Base-by-base conservation (phyloP, 2,888 invertebrate genomes). In the Escarpia spicata region DNA sequence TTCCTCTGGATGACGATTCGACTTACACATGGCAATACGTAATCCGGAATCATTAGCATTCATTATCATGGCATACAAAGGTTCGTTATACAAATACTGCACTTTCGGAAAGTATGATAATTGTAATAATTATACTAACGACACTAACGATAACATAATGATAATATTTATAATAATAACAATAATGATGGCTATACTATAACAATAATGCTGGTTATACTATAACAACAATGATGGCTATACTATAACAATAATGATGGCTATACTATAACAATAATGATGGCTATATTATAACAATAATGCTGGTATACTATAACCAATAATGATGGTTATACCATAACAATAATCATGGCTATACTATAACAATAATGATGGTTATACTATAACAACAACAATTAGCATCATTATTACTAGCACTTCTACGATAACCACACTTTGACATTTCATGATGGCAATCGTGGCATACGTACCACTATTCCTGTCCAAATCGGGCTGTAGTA, bases 401-500 rank as follows among this genome's bases (percentile, higher is more conserved):
- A 60, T 26, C 26, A 19, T 4, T 12, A 19, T 26, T 19, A 60
- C 60, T 90, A 90, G 12, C 43, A 31, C 15, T 90, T 19, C 43
- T 31, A 31, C 12, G 6, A 75, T 6, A 75, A n/a, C 26, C 19
- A 75, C 26, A 75, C 19, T 75, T 26, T 6, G 19, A 19, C 19
- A 75, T 52, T 26, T 26, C 26, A 19, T 26, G 26, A 26, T 75
- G 75, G 19, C 75, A 75, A 26, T 75, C 26, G 75, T 75, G 26
- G 26, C 26, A 26, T 75, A 91, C n/a, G 89, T 43, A 93, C 93
- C 92, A 92, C 8, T 37, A 43, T 52, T 8, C 60, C 90, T 15
- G 92, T 43, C 90, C 92, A 92, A 15, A 89, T 52, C 26, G 93
- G 93, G 15, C 58, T 43, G 15, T 75, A 91, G 43, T 44, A 92